Evolutionary conservation across 1,140 invertebrate genomes (phyloP).

Genomic region (Ceratina australensis): DNA sequence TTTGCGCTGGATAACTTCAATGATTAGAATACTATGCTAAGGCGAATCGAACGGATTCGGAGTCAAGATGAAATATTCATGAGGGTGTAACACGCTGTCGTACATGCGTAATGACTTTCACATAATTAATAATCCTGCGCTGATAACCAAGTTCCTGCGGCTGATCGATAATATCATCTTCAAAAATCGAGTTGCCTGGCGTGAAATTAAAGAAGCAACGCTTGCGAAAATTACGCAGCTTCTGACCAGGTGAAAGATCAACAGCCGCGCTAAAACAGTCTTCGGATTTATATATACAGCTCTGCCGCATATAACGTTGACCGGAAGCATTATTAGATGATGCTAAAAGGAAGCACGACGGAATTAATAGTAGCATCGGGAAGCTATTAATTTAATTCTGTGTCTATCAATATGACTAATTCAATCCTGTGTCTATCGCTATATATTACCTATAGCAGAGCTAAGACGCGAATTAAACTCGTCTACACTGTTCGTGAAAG

Average conservation of each 20-base stretch:
- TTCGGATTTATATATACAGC: neutral
- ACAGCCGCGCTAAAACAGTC: neutral
- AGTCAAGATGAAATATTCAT: slow-evolving; percentile 28
- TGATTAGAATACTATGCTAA: slow-evolving; percentile 4
- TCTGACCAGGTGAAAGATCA: neutral
- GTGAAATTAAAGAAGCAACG: no score
- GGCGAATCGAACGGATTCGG: neutral
- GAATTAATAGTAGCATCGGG: neutral
- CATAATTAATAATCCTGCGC: no score
- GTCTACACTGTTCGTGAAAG: slow-evolving; percentile 1
- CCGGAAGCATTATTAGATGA: neutral
- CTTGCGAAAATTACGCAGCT: no score
- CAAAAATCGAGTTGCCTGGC: no score
- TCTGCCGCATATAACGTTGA: neutral
- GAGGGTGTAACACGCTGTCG: slow-evolving; percentile 6
- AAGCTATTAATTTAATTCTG: slow-evolving; percentile 35
- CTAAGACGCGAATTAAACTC: slow-evolving; percentile 17
- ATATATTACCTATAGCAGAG: no score
- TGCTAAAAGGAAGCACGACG: neutral
- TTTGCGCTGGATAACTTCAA: slow-evolving; percentile 14
- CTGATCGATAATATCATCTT: no score
- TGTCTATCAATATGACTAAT: slow-evolving; percentile 26
- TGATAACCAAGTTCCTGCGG: no score
- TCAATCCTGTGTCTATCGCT: slow-evolving; percentile 22
- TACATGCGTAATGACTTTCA: slow-evolving; percentile 3